These are phyloP conservation scores for Eulithis prunata DNA, from an alignment of 2,888 invertebrate species.

Conservation along the genomic window DNA sequence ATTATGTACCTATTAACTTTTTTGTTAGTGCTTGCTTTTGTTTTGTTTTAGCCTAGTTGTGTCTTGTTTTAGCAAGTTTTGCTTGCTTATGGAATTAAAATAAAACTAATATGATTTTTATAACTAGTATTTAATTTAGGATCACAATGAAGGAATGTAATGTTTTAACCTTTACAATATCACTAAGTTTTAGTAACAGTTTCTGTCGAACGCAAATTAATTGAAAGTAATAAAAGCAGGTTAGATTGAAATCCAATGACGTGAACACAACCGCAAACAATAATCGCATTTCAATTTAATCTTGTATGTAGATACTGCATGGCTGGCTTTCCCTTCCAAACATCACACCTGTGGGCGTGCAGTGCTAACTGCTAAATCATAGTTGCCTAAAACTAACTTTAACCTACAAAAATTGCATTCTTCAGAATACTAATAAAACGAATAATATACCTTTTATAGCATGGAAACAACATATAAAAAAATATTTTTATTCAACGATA, in stretches of 20 bases:
- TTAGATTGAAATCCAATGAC: conserved; percentile 2
- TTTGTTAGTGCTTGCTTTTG: too few relatives aligned
- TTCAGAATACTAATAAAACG: conserved; percentile 42
- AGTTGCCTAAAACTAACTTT: conserved; percentile 8
- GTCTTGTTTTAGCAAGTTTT: too few relatives aligned
- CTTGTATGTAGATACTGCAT: background rate
- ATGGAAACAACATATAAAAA: conserved; percentile 57
- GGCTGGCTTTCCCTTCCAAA: conserved; percentile 1
- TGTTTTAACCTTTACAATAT: conserved; percentile 59
- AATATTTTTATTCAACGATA: conserved; percentile 60
- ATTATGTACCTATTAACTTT: too few relatives aligned
- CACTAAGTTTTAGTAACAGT: conserved; percentile 24
- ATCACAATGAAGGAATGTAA: conserved; percentile 70
- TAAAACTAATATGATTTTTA: conserved; percentile 44
- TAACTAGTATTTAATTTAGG: conserved; percentile 78
- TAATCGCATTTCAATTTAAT: conserved; percentile 8
- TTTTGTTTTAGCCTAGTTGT: too few relatives aligned
- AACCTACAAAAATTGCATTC: conserved; percentile 41
- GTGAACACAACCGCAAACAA: conserved; percentile 7
- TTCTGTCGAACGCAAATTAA: conserved; percentile 2
- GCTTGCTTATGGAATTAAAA: conserved; percentile 15
- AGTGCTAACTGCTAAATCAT: background rate
- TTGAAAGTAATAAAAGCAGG: conserved; percentile 3
- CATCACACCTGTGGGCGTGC: background rate
- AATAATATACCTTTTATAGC: conserved; percentile 38